Percentiles rank a stretch among this genome's conserved stretches.
phyloP scores from a whole-genome alignment of 2,797 vertebrate species.

The Crotalus adamanteus region DNA sequence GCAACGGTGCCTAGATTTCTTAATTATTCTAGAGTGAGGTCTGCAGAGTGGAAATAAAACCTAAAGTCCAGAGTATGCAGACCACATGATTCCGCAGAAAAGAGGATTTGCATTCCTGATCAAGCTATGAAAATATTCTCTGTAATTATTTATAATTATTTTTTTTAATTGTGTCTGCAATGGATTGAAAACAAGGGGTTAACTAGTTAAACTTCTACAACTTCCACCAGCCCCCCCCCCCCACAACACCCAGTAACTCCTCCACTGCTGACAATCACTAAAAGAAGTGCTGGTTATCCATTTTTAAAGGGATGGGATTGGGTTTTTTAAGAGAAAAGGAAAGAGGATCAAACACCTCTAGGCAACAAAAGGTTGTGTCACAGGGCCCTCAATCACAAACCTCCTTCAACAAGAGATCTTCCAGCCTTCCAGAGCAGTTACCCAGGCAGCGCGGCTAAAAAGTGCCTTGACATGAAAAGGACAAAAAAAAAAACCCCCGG shows the following conservation, averaged over 20 bases:
- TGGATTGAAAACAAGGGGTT: conserved; percentile 69
- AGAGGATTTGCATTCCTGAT: conserved; percentile 69
- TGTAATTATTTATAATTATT: not conserved
- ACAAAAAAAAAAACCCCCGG: conserved; percentile 75
- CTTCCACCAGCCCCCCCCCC: not conserved
- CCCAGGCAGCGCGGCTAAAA: conserved; percentile 89
- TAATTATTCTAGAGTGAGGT: conserved; percentile 16
- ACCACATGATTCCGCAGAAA: conserved; percentile 59
- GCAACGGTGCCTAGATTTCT: conserved; percentile 3
- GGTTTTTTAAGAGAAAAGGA: conserved; percentile 85
- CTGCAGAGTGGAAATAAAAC: not conserved
- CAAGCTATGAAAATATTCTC: conserved; percentile 55
- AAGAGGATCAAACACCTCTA: conserved; percentile 97
- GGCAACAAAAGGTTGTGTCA: conserved; percentile 97
- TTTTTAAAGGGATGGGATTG: conserved; percentile 82
- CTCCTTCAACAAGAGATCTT: conserved; percentile 83
- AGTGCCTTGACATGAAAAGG: conserved; percentile 85
- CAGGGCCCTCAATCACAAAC: conserved; percentile 93
- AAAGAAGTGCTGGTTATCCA: conserved; percentile 82
- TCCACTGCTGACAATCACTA: conserved; percentile 79
- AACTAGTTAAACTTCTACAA: conserved; percentile 80
- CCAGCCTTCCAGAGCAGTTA: conserved; percentile 91
- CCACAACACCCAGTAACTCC: conserved; percentile 65
- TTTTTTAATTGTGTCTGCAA: conserved; percentile 10
- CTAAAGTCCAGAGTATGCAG: conserved; percentile 35